phyloP scores from a whole-genome alignment of 2,797 vertebrate genomes.

The Scarus forsteni region DNA sequence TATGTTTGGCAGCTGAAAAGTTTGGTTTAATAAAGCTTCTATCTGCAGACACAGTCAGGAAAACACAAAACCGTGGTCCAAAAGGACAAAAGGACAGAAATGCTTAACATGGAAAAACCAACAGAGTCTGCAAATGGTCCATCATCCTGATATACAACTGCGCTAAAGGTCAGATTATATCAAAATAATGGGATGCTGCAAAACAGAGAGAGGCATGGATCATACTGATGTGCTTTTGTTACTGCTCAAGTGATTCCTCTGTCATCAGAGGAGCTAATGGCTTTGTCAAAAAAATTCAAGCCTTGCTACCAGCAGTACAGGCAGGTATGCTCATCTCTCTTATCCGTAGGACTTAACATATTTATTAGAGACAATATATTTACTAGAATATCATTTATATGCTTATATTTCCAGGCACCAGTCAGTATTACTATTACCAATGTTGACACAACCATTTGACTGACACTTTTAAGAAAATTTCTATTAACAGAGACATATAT shows the following conservation, averaged over 20 bases:
- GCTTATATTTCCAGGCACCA: neutral
- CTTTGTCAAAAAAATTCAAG: neutral
- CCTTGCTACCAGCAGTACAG: neutral
- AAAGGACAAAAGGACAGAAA: neutral
- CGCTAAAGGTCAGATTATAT: slow-evolving; percentile 24
- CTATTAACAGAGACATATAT: no score
- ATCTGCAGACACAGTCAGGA: neutral
- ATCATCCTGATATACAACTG: slow-evolving; percentile 17
- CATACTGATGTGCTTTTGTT: slow-evolving; percentile 17
- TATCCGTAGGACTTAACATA: neutral
- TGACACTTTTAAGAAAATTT: no score
- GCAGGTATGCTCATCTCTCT: neutral
- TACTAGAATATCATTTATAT: neutral
- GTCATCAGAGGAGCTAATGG: slow-evolving; percentile 8
- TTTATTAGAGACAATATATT: neutral
- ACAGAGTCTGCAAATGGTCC: slow-evolving; percentile 6
- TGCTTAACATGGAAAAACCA: slow-evolving; percentile 22
- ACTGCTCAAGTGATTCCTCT: neutral
- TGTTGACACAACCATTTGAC: neutral
- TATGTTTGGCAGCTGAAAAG: slow-evolving; percentile 10
- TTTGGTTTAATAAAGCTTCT: slow-evolving; percentile 18
- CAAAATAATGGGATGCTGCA: slow-evolving; percentile 28
- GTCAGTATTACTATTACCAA: neutral
- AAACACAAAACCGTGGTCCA: slow-evolving; percentile 16
- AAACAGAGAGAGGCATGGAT: slow-evolving; percentile 11